These are phyloP conservation scores for Stichopus horrens DNA, from an alignment of 53 echinoderm and acorn worm genomes.

Conservation along the genomic window DNA sequence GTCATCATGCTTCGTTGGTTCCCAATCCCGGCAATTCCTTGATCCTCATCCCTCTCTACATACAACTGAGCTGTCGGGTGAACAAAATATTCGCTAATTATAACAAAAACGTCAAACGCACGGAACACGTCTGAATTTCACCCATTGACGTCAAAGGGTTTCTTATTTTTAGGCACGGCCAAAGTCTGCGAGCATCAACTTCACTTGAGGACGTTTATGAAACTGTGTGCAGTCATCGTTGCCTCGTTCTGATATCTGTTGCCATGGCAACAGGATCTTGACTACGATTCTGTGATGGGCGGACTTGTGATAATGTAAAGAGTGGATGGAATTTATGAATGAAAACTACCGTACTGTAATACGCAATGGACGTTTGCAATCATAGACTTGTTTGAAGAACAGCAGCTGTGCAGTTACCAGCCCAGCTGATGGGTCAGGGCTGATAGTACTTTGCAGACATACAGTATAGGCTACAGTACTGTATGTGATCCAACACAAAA, in stretches of 20 bases:
- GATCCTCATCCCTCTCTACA: background rate
- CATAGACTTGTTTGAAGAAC: too few species aligned
- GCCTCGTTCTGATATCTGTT: conserved; percentile 10
- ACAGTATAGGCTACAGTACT: too few species aligned
- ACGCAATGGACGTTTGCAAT: too few species aligned
- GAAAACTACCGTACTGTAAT: background rate
- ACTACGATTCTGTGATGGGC: background rate
- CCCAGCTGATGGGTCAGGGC: too few species aligned
- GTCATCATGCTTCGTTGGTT: too few species aligned
- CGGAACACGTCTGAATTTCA: background rate
- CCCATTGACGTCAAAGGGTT: conserved; percentile 26
- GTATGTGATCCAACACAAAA: too few species aligned
- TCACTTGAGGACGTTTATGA: background rate
- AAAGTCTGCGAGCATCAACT: background rate
- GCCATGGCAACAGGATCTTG: conserved; percentile 9
- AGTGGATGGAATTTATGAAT: conserved; percentile 31
- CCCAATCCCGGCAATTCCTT: background rate
- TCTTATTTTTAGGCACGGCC: background rate
- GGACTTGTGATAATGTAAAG: background rate
- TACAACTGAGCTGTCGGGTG: background rate
- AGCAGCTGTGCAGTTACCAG: too few species aligned
- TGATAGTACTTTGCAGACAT: too few species aligned
- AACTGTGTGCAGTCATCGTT: background rate
- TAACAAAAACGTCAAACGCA: background rate
- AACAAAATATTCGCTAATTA: background rate